phyloP scores from a whole-genome alignment of 2,888 invertebrate species.

The Protonemura montana region DNA sequence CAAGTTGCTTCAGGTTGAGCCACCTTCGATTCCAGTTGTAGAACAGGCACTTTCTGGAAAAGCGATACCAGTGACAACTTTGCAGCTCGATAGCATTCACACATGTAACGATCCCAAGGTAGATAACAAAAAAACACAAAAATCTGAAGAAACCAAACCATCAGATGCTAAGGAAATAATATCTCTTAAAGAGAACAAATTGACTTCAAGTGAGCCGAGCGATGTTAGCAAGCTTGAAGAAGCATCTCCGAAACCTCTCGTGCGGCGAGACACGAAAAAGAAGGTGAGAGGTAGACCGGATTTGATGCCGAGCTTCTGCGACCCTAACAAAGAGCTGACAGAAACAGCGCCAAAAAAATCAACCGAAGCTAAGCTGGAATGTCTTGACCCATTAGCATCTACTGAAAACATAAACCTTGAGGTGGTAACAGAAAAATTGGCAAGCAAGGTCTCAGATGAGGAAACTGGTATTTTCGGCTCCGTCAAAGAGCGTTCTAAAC shows the following conservation, averaged over 20 bases:
- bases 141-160: neutral
- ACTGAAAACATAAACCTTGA: neutral
- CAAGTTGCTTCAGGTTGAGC: neutral
- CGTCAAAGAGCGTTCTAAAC: constrained; percentile 49
- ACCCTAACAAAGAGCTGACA: neutral
- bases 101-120: too few species aligned
- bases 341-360: constrained; percentile 21
- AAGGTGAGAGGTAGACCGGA: constrained; percentile 33
- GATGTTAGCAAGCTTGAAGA: neutral
- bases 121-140: neutral
- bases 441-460: neutral
- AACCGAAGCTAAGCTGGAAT: neutral
- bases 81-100: too few species aligned
- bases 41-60: too few species aligned
- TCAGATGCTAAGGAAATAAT: neutral
- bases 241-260: constrained; percentile 31
- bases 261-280: constrained; percentile 47
- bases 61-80: too few species aligned
- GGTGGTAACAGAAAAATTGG: neutral
- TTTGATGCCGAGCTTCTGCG: constrained; percentile 21
- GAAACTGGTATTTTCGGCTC: constrained; percentile 50
- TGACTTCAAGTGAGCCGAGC: neutral
- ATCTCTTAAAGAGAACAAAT: neutral
- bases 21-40: too few species aligned
- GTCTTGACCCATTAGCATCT: neutral